phyloP scores from a whole-genome alignment of 1,140 invertebrate species.

The Eumaeus atala region DNA sequence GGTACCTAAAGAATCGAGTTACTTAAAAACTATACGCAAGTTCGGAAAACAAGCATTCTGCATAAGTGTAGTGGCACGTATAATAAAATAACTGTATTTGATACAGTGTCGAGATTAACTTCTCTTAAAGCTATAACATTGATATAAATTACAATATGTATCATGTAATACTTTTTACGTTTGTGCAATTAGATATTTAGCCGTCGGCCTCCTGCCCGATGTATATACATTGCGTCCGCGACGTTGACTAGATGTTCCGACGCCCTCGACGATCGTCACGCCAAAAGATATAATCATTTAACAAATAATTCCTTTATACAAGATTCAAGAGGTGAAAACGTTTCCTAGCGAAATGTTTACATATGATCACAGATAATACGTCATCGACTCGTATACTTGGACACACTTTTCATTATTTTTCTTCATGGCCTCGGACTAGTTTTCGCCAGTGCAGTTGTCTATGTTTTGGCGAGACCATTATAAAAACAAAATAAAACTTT shows the following conservation, averaged over 20 bases:
- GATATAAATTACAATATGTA: conserved; percentile 64
- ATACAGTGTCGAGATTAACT: conserved; percentile 58
- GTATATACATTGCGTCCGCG: conserved; percentile 15
- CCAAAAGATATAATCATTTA: conserved; percentile 6
- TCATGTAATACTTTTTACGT: conserved; percentile 56
- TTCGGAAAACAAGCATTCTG: conserved; percentile 23
- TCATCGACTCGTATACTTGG: neutral
- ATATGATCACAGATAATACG: conserved; percentile 7
- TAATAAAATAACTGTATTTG: conserved; percentile 53
- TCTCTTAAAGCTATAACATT: conserved; percentile 63
- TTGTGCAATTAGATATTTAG: conserved; percentile 42
- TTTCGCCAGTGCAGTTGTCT: neutral
- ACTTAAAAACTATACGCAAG: conserved; percentile 23
- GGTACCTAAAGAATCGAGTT: conserved; percentile 14
- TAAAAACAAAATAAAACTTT: too few relatives aligned
- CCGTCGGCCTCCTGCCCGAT: conserved; percentile 3
- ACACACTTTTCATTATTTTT: neutral
- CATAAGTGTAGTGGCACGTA: conserved; percentile 49
- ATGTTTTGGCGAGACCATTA: neutral
- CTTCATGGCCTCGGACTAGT: neutral
- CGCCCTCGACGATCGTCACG: conserved; percentile 8
- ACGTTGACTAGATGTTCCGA: conserved; percentile 43
- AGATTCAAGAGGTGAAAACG: neutral
- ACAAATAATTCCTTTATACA: neutral
- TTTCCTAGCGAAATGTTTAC: neutral